Percentiles rank a stretch among this genome's conserved stretches.
phyloP scores from a whole-genome alignment of 2,888 invertebrate species.

The Dicranocentrus wangi region DNA sequence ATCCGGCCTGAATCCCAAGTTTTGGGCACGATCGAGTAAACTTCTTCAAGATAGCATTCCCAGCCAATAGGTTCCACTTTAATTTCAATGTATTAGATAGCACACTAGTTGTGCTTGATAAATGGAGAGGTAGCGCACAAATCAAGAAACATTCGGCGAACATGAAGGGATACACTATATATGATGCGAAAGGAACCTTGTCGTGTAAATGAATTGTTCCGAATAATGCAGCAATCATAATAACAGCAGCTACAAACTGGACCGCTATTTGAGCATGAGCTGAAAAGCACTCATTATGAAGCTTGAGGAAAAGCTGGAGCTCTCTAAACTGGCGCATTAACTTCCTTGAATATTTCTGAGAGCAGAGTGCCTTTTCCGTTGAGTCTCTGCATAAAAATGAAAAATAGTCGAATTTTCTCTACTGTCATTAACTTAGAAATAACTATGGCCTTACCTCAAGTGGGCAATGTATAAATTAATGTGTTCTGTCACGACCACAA shows the following conservation, averaged over 20 bases:
- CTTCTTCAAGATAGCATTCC: not conserved
- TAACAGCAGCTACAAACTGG: not conserved
- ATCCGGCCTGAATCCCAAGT: too few relatives aligned
- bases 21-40: not conserved
- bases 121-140: not conserved
- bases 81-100: not conserved
- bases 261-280: not conserved
- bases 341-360: not conserved
- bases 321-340: not conserved
- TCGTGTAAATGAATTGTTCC: not conserved
- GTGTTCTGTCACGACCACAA: not conserved
- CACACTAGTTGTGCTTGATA: not conserved
- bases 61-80: not conserved
- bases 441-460: not conserved
- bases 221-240: not conserved
- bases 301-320: not conserved
- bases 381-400: not conserved
- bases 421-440: not conserved
- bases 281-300: not conserved
- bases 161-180: not conserved
- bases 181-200: not conserved
- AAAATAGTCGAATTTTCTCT: not conserved
- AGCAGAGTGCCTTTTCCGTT: not conserved
- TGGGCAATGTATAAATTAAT: not conserved
- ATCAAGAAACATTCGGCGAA: not conserved